Percentiles rank a stretch among this genome's conserved stretches.
phyloP scores from a whole-genome alignment of 2,797 vertebrate genomes.

The Pangasius macronema region DNA sequence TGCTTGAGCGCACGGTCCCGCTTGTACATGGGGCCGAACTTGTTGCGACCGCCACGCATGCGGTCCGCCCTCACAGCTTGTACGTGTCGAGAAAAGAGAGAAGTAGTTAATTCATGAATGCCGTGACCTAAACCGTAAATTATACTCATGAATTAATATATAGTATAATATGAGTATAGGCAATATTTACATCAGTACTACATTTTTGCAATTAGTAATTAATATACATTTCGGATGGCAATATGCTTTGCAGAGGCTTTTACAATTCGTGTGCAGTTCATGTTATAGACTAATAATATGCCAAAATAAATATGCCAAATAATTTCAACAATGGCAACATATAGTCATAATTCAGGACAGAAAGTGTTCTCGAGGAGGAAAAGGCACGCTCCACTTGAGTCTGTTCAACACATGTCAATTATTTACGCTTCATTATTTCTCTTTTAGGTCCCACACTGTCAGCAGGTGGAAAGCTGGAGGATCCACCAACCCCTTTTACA shows the following conservation, averaged over 20 bases:
- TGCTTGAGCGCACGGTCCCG: conserved; percentile 96
- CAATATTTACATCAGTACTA: neutral
- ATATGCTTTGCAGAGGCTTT: neutral
- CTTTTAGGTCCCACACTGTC: conserved; percentile 39
- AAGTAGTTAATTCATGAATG: neutral
- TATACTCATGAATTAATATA: neutral
- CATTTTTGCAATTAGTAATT: neutral
- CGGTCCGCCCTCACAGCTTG: conserved; percentile 95
- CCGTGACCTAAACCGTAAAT: neutral
- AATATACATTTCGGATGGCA: neutral
- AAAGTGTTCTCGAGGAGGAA: conserved; percentile 71
- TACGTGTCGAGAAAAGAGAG: conserved; percentile 14
- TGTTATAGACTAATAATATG: neutral
- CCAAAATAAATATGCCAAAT: no score
- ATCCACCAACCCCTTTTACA: conserved; percentile 43
- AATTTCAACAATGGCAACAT: neutral
- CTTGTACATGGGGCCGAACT: conserved; percentile 99
- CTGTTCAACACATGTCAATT: conserved; percentile 78
- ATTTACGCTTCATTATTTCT: conserved; percentile 82
- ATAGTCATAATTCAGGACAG: neutral
- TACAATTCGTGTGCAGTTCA: neutral
- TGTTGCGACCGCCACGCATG: conserved; percentile 97
- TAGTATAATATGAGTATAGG: neutral
- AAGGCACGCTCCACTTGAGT: conserved; percentile 58
- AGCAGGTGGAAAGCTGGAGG: conserved; percentile 57